phyloP scores from a whole-genome alignment of 2,888 invertebrate genomes.

The Gortyna flavago region DNA sequence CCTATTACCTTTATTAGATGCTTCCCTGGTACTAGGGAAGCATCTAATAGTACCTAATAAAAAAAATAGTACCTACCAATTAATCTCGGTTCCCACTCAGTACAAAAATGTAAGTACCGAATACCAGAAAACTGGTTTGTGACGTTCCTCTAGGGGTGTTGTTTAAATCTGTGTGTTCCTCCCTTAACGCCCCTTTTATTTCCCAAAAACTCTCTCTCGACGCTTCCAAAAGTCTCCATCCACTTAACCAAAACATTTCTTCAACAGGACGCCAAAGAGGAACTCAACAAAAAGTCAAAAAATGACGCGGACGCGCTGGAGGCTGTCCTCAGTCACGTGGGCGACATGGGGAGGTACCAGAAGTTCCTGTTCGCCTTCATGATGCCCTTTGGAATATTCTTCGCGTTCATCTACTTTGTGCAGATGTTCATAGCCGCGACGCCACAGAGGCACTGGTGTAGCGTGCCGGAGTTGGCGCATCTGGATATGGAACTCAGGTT shows the following conservation, averaged over 20 bases:
- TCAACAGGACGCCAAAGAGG: slow-evolving; percentile 51
- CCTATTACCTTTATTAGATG: not conserved
- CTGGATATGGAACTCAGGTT: slow-evolving; percentile 80
- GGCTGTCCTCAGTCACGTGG: slow-evolving; percentile 79
- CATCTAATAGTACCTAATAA: too few species aligned
- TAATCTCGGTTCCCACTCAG: too few species aligned
- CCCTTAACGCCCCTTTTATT: not conserved
- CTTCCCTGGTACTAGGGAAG: not conserved
- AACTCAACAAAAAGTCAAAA: slow-evolving; percentile 40
- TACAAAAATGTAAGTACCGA: too few species aligned
- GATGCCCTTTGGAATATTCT: slow-evolving; percentile 84
- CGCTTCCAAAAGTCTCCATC: not conserved
- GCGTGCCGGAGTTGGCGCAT: slow-evolving; percentile 79
- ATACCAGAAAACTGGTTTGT: not conserved
- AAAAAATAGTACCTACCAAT: too few species aligned
- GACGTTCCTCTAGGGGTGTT: not conserved
- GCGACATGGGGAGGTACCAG: slow-evolving; percentile 85
- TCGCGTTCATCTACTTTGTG: slow-evolving; percentile 84
- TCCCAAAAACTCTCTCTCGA: not conserved
- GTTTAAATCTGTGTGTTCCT: not conserved
- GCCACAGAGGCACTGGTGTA: slow-evolving; percentile 84
- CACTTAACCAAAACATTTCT: not conserved
- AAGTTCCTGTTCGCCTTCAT: slow-evolving; percentile 80
- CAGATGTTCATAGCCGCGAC: slow-evolving; percentile 86
- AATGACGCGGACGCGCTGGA: slow-evolving; percentile 77